Conservation (phyloP, 2,113 vertebrate genomes). For the Bos indicus region DNA sequence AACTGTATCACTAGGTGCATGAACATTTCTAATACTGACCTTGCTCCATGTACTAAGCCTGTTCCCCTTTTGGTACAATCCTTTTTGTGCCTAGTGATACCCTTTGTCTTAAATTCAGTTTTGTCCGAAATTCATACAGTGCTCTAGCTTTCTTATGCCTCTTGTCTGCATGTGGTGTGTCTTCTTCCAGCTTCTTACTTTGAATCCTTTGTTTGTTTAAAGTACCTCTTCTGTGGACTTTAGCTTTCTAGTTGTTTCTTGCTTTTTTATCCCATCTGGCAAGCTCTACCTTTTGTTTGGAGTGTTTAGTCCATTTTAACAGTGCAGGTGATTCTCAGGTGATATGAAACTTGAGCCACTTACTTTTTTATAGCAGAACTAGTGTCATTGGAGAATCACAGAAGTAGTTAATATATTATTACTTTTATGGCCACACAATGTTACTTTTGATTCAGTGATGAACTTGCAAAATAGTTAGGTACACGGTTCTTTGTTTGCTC, state of each 20-base stretch:
- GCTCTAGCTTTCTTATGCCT: neutral
- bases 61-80: neutral
- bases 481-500: neutral
- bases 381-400: neutral
- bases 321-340: neutral
- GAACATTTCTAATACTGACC: neutral
- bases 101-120: neutral
- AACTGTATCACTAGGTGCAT: neutral
- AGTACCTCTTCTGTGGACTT: neutral
- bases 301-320: slow-evolving; percentile 8
- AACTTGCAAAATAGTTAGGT: neutral
- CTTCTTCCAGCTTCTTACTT: neutral
- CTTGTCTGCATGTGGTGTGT: neutral
- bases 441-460: neutral
- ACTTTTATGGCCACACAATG: neutral
- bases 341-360: neutral
- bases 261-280: neutral
- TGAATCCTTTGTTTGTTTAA: neutral
- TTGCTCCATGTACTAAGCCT: neutral
- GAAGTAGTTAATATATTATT: neutral
- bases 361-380: neutral
- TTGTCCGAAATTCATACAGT: neutral
- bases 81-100: neutral
- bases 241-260: neutral
- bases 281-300: neutral